These are phyloP conservation scores for Lordiphosa collinella DNA, from an alignment of 1,140 invertebrate genomes.

Conservation along the genomic window DNA sequence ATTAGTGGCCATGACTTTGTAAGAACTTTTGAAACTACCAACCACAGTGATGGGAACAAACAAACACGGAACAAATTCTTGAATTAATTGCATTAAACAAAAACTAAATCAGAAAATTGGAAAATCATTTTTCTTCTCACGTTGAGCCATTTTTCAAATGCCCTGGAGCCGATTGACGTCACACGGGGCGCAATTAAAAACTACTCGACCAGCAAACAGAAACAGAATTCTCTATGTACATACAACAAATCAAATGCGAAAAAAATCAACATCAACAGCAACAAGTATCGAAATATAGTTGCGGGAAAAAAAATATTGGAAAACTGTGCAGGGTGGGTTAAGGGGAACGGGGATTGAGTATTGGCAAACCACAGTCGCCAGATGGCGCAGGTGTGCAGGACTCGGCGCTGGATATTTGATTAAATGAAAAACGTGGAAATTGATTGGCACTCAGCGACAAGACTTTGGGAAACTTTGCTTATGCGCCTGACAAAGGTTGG, in stretches of 20 bases:
- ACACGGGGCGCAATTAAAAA: constrained; percentile 62
- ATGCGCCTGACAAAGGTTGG: constrained; percentile 6
- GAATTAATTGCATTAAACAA: constrained; percentile 72
- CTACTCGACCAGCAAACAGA: constrained; percentile 55
- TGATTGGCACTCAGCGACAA: constrained; percentile 21
- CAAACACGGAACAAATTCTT: constrained; percentile 34
- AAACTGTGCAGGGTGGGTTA: not conserved
- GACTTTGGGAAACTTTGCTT: constrained; percentile 16
- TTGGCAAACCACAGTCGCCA: not conserved
- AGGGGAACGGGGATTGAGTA: not conserved
- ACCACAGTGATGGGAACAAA: constrained; percentile 29
- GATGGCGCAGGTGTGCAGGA: constrained; percentile 19
- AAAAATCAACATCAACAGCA: constrained; percentile 5
- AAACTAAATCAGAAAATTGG: constrained; percentile 65
- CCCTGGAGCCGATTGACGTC: constrained; percentile 57
- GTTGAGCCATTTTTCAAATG: constrained; percentile 30
- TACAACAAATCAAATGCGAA: constrained; percentile 49
- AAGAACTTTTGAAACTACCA: constrained; percentile 13
- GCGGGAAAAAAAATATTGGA: constrained; percentile 6
- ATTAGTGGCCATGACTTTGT: constrained; percentile 67
- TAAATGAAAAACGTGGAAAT: constrained; percentile 21
- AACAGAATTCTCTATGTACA: constrained; percentile 33
- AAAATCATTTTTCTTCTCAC: constrained; percentile 59
- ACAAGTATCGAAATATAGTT: constrained; percentile 10
- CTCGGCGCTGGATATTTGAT: constrained; percentile 8